phyloP scores from a whole-genome alignment of 2,888 invertebrate species.

The Tridacna gigas region DNA sequence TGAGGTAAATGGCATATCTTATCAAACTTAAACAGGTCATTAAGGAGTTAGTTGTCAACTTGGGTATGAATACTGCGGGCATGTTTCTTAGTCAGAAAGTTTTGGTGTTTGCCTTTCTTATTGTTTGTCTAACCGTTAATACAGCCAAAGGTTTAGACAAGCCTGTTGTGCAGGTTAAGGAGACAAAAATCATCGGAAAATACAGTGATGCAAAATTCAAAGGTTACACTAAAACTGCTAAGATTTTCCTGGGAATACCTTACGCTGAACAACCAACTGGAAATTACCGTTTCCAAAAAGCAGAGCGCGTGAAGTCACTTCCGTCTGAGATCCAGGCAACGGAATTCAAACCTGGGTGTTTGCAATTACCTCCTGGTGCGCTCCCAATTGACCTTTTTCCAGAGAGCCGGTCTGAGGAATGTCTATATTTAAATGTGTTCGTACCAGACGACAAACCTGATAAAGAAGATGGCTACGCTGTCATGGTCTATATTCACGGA shows the following conservation, averaged over 20 bases:
- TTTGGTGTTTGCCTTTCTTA: background rate
- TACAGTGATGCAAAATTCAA: slow-evolving; percentile 10
- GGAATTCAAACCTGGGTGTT: background rate
- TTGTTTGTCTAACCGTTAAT: background rate
- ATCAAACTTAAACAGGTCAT: background rate
- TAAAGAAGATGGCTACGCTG: slow-evolving; percentile 9
- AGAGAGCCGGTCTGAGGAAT: slow-evolving; percentile 1
- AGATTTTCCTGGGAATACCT: slow-evolving; percentile 4
- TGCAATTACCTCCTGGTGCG: background rate
- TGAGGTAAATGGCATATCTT: background rate
- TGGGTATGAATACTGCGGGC: background rate
- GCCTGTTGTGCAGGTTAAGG: background rate
- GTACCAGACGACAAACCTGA: slow-evolving; percentile 20
- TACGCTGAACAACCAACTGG: slow-evolving; percentile 11
- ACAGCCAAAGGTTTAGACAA: background rate
- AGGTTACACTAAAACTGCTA: background rate
- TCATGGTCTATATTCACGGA: slow-evolving; percentile 30
- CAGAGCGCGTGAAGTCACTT: background rate
- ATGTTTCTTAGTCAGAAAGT: background rate
- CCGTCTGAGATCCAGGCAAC: background rate
- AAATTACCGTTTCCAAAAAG: background rate
- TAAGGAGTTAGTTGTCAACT: no score
- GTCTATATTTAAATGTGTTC: slow-evolving; percentile 23
- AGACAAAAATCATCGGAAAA: background rate
- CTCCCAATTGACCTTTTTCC: background rate